Percentiles rank a stretch among this genome's conserved stretches.
Conservation (phyloP, 1,140 invertebrate genomes). For the Dreissena polymorpha region DNA sequence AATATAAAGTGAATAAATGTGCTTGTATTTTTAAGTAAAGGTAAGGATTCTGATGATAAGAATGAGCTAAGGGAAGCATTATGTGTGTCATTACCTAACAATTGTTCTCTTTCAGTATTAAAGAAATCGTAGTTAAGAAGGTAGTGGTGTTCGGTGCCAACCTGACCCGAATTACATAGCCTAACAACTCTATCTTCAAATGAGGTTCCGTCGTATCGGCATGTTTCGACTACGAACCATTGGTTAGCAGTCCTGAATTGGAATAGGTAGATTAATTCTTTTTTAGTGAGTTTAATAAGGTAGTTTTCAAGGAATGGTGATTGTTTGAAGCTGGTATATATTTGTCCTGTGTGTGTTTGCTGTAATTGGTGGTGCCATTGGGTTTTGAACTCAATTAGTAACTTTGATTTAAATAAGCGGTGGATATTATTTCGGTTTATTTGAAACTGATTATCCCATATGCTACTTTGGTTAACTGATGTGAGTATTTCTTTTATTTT, state of each 20-base stretch:
- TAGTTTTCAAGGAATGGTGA: constrained; percentile 18
- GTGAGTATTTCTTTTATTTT: constrained; percentile 23
- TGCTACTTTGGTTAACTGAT: not conserved
- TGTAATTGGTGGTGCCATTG: constrained; percentile 6
- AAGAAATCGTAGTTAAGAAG: not conserved
- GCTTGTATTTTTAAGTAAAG: too few species aligned
- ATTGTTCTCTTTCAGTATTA: too few species aligned
- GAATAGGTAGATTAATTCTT: constrained; percentile 4
- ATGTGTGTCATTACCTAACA: too few species aligned
- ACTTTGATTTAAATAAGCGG: constrained; percentile 8
- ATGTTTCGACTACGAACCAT: not conserved
- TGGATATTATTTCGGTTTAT: constrained; percentile 2
- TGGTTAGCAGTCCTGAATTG: constrained; percentile 15
- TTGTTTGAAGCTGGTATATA: constrained; percentile 20
- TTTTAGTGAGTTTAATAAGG: not conserved
- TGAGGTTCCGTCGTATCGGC: constrained; percentile 1
- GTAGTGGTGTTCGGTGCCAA: not conserved
- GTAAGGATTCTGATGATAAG: too few species aligned
- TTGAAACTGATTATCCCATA: constrained; percentile 15
- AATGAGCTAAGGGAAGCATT: too few species aligned
- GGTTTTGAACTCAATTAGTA: not conserved
- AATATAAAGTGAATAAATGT: too few species aligned
- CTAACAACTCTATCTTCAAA: not conserved
- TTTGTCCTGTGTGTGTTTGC: constrained; percentile 10
- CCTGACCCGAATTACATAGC: not conserved